A percentile compares a stretch with the other conserved stretches of the same genome.
phyloP scores from a whole-genome alignment of 2,888 invertebrate species.

The Scelioninae gen. 2 region DNA sequence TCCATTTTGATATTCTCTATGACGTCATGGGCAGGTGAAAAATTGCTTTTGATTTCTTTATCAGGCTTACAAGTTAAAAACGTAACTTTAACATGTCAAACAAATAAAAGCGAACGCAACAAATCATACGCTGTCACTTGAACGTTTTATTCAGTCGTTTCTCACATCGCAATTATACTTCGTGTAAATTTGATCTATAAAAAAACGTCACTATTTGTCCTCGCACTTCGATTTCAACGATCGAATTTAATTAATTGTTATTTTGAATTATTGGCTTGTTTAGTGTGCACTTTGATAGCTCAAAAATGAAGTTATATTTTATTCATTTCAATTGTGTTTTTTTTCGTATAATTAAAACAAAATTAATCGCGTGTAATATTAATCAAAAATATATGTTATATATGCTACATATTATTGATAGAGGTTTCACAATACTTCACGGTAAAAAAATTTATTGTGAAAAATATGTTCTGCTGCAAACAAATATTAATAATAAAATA shows the following conservation, averaged over 20 bases:
- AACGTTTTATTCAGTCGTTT: slow-evolving; percentile 52
- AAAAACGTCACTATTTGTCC: slow-evolving; percentile 20
- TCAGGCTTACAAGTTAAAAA: slow-evolving; percentile 32
- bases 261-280: slow-evolving; percentile 23
- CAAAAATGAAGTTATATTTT: too few relatives aligned
- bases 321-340: too few relatives aligned
- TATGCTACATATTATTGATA: too few relatives aligned
- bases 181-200: slow-evolving; percentile 46
- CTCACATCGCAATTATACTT: slow-evolving; percentile 31
- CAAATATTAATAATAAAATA: too few relatives aligned
- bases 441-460: too few relatives aligned
- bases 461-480: too few relatives aligned
- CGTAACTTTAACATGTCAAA: slow-evolving; percentile 11
- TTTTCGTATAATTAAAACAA: too few relatives aligned
- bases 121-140: slow-evolving; percentile 21
- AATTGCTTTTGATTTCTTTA: slow-evolving; percentile 53
- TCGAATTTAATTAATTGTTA: slow-evolving; percentile 23
- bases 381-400: too few relatives aligned
- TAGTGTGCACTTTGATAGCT: too few relatives aligned
- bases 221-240: slow-evolving; percentile 15
- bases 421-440: too few relatives aligned
- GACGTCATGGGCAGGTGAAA: slow-evolving; percentile 31
- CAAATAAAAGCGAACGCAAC: slow-evolving; percentile 24
- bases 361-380: too few relatives aligned
- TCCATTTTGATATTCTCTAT: slow-evolving; percentile 45